These are phyloP conservation scores for Trachelus tabidus DNA, from an alignment of 2,888 invertebrate species.

Conservation along the genomic window DNA sequence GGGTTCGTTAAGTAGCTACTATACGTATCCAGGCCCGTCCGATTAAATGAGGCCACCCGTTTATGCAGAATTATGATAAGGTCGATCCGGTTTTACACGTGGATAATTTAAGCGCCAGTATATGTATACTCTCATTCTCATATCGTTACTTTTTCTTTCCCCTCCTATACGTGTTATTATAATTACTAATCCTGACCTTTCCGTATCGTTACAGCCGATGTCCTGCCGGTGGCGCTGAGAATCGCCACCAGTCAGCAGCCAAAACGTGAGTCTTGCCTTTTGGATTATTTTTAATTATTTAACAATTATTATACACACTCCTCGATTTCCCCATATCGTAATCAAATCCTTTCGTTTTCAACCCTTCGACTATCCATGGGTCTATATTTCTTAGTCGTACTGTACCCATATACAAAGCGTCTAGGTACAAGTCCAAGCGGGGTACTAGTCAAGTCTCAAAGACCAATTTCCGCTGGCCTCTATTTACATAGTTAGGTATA, in stretches of 20 bases:
- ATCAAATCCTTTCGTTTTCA: too few species aligned
- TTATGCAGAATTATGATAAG: constrained; percentile 14
- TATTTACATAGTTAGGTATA: constrained; percentile 63
- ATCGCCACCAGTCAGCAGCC: not conserved
- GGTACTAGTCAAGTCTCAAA: constrained; percentile 49
- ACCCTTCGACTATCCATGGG: not conserved
- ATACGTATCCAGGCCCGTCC: not conserved
- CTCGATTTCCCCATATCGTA: not conserved
- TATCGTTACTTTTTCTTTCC: not conserved
- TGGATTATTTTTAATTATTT: not conserved
- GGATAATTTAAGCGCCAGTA: not conserved
- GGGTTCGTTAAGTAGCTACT: constrained; percentile 39
- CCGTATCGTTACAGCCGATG: not conserved
- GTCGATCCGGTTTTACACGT: constrained; percentile 2
- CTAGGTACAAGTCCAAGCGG: not conserved
- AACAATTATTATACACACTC: not conserved
- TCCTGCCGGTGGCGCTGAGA: not conserved
- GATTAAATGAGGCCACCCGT: not conserved
- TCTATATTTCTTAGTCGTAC: not conserved
- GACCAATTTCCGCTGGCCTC: constrained; percentile 62
- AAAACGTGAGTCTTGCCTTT: not conserved
- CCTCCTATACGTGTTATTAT: not conserved
- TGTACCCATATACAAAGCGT: not conserved
- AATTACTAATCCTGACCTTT: not conserved
- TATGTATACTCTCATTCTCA: not conserved